These are phyloP conservation scores for Ictalurus punctatus DNA, from an alignment of 2,113 vertebrate species.

Conservation along the genomic window DNA sequence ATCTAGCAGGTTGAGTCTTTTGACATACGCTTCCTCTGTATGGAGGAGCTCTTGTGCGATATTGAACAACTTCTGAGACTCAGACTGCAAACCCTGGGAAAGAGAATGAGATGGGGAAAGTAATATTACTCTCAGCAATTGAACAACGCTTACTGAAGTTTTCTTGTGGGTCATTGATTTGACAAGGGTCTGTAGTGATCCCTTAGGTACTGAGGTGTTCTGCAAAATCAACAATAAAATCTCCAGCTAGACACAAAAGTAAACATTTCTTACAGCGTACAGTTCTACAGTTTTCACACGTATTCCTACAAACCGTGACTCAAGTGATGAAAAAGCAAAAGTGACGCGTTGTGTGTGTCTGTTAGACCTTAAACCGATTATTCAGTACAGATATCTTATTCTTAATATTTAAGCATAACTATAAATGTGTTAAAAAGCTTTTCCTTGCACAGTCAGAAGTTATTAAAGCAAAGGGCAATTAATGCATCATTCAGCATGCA, in stretches of 20 bases:
- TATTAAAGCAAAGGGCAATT: neutral
- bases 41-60: slow-evolving; percentile 93
- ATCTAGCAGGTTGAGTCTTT: slow-evolving; percentile 90
- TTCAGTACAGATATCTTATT: neutral
- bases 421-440: neutral
- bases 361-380: neutral
- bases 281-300: neutral
- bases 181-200: neutral
- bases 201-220: neutral
- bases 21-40: slow-evolving; percentile 93
- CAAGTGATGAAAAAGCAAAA: neutral
- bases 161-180: neutral
- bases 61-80: slow-evolving; percentile 87
- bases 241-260: neutral
- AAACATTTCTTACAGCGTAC: neutral
- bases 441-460: neutral
- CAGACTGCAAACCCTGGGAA: slow-evolving; percentile 74
- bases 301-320: neutral
- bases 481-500: neutral
- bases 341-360: neutral
- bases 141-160: neutral
- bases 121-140: neutral
- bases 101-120: neutral
- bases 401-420: neutral
- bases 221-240: neutral